Evolutionary conservation across 1,140 invertebrate genomes (phyloP), one percentile per base, ranked within the genome.

Genomic region (Leptinotarsa undecemlineata): DNA sequence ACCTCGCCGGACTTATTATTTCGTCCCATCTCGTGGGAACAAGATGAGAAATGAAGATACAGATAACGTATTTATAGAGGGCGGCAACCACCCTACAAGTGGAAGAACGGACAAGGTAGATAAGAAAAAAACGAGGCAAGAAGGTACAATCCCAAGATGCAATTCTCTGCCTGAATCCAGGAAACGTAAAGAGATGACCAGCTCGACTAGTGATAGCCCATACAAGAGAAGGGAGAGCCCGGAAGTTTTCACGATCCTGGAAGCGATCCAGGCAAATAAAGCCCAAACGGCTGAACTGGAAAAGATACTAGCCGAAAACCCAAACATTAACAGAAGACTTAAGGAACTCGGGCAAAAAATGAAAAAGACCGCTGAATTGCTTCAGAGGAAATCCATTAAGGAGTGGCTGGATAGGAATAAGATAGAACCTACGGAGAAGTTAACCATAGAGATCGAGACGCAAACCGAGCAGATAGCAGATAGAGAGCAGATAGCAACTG

Each of bases 231-330:
- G 19, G 21, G 62, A 63, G 0, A 63, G 62, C 19, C 62, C 62
- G 62, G 62, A 63, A 19, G 62, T 19, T 3, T 63, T 63, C 1
- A 63, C 19, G 62, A 17, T 63, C 3, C 3, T 17, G 19, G 62
- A 63, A 61, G 82, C 83, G 0, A 81, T 83, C 23, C 81, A 82
- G 11, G 81, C 80, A 0, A 81, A 84, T 48, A 75, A 78, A 0
- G 74, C 84, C 0, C 81, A 83, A 11, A 51, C 71, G 0, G 81
- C 81, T 20, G 78, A 70, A 4, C 33, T 81, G 14, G 79, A 79
- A 72, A 20, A 73, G 4, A 17, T 75, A 15, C 63, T 57, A 5
- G 66, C 67, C 0, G 62, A 78, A 2, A n/a, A 23, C 1, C 47
- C 63, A 2, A 77, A 82, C 71, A 8, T 78, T 2, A 19, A 81